A percentile compares a stretch with the other conserved stretches of the same genome.
phyloP scores from a whole-genome alignment of 1,140 invertebrate genomes.

The Caenorhabditis elegans region DNA sequence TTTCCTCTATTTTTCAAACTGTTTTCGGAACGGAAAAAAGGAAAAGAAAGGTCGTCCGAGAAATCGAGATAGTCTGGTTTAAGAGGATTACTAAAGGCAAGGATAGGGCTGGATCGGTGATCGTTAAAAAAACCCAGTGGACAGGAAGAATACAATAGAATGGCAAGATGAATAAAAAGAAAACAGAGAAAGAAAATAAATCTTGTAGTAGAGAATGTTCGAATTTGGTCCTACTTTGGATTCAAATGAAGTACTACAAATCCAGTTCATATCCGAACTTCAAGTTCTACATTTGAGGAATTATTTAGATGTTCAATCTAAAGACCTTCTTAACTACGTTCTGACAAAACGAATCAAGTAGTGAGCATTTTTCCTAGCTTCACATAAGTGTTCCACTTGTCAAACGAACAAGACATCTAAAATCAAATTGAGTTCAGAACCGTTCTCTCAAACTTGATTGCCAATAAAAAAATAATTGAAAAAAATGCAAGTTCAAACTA shows the following conservation, averaged over 20 bases:
- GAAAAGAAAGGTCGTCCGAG: neutral
- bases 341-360: neutral
- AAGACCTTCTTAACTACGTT: too few relatives aligned
- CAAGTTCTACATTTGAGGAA: too few relatives aligned
- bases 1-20: neutral
- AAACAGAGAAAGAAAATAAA: too few relatives aligned
- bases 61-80: conserved; percentile 9
- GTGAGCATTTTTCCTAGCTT: too few relatives aligned
- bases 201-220: too few relatives aligned
- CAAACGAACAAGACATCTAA: conserved; percentile 4
- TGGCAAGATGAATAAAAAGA: too few relatives aligned
- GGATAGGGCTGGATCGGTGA: neutral
- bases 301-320: too few relatives aligned
- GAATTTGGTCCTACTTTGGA: too few relatives aligned
- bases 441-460: neutral
- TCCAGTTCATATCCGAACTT: too few relatives aligned
- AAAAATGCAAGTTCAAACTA: neutral
- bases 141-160: too few relatives aligned
- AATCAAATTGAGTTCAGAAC: neutral
- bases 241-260: too few relatives aligned
- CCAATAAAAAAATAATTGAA: neutral
- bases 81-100: neutral
- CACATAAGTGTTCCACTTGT: conserved; percentile 4
- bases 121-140: neutral
- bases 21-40: conserved; percentile 14